phyloP scores from a whole-genome alignment of 2,888 invertebrate species.

The Hetaerina titia region DNA sequence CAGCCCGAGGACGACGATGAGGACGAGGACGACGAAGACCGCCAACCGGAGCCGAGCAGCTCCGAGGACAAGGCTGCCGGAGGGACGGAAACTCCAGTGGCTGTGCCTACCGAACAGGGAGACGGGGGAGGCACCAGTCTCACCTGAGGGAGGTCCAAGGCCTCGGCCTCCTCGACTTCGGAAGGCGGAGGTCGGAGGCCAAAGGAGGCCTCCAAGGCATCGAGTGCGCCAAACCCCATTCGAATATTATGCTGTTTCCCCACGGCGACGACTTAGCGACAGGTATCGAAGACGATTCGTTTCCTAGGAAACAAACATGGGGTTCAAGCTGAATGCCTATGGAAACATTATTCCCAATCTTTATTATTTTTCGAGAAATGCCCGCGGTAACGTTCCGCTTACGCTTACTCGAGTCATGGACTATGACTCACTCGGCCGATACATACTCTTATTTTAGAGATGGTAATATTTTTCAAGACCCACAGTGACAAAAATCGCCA shows the following conservation, averaged over 20 bases:
- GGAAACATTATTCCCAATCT: not conserved
- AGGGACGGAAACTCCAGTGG: constrained; percentile 65
- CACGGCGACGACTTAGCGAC: constrained; percentile 47
- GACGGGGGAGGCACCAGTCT: constrained; percentile 68
- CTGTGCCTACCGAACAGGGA: constrained; percentile 46
- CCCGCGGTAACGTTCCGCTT: not conserved
- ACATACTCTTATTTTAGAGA: not conserved
- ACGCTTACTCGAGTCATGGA: constrained; percentile 3
- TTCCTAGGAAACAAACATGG: not conserved
- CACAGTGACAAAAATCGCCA: not conserved
- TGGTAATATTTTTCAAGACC: constrained; percentile 12
- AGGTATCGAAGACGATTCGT: not conserved
- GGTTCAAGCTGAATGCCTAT: not conserved
- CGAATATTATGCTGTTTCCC: constrained; percentile 49
- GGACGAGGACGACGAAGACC: constrained; percentile 48
- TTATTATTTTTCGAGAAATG: not conserved
- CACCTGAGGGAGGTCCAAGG: constrained; percentile 68
- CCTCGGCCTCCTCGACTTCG: constrained; percentile 55
- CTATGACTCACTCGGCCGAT: not conserved
- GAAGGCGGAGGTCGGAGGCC: constrained; percentile 36
- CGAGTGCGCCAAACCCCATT: constrained; percentile 1
- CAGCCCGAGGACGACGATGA: constrained; percentile 85
- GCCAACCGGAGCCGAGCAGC: constrained; percentile 55
- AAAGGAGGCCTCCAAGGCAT: constrained; percentile 53
- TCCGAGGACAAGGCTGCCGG: not conserved